Evolutionary conservation across 53 echinoderm and acorn worm genomes (phyloP), one percentile per base, ranked within the genome.

Genomic region (Temnopleurus reevesii): DNA sequence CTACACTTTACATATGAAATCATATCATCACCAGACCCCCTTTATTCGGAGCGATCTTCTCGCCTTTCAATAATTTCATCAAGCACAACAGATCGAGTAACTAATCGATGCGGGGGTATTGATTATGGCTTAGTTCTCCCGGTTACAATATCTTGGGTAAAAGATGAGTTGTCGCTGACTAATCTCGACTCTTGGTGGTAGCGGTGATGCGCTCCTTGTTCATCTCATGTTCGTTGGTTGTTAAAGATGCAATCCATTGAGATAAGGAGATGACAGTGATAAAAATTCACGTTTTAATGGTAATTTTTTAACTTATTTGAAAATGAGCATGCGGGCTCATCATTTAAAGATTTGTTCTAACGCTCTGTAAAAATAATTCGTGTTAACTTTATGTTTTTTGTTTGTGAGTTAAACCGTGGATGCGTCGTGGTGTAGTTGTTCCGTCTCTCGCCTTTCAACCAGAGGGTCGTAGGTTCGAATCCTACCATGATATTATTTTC

Each of bases 71-170:
- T 31, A 53, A 81, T 81, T 53, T 81, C 7, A 49, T 53, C 49
- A 53, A 81, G 46, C 53, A 81, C 45, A 53, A 53, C 81, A 27
- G 81, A 81, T 81, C 81, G 46, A 81, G 53, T 81, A 47, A 17
- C 49, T 47, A 47, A 81, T 81, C 81, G 81, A 81, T 81, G 31
- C 31, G 53, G 53, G 45, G 15, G 3, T 18, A 81, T 81, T 31
- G 81, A 81, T 81, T 53, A 24, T 5, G 53, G 81, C 81, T 53
- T 81, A 31, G 18, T 12, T 51, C 46, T 53, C 53, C 81, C 53
- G 46, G 81, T 33, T 81, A 47, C 47, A 81, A 81, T 81, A 81
- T 81, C 49, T 28, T 26, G 46, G 33, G 28, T 47, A 26, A 81
- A 81, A 46, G 46, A 47, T 53, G 53, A 31, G 53, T 27, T 31